Conservation (phyloP, 1,140 invertebrate genomes). For the Teleogryllus occipitalis region DNA sequence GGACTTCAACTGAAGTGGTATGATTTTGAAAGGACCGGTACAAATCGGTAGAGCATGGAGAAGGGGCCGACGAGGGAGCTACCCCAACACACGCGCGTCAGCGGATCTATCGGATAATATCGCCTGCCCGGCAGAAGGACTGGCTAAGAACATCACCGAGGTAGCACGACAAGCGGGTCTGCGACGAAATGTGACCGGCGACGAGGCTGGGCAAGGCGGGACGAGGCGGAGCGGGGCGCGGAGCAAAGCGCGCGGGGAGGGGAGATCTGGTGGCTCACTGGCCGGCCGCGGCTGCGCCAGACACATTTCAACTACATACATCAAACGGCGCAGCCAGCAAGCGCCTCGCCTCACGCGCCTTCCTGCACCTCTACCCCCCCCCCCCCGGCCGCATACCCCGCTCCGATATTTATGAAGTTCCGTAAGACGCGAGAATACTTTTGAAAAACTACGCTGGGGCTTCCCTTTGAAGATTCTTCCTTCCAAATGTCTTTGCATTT, state of each 20-base stretch:
- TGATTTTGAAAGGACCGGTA: no score
- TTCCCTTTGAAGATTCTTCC: not conserved
- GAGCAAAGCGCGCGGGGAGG: not conserved
- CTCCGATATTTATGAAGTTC: constrained; percentile 1
- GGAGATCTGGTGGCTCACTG: not conserved
- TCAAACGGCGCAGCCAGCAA: not conserved
- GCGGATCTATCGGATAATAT: no score
- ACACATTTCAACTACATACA: not conserved
- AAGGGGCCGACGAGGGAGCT: no score
- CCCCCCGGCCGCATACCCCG: not conserved
- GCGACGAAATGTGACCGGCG: not conserved
- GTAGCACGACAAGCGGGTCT: no score
- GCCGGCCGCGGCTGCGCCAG: not conserved
- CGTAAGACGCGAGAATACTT: not conserved
- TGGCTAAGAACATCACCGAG: no score
- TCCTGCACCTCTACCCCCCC: not conserved
- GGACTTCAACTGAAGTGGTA: no score
- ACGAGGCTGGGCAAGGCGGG: not conserved
- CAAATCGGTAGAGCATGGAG: no score
- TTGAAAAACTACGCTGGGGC: not conserved
- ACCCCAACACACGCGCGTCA: no score
- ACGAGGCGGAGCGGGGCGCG: no score
- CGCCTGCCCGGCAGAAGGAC: no score
- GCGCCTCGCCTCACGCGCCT: not conserved
- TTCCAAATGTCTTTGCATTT: constrained; percentile 1